Evolutionary conservation across 2,888 invertebrate species (phyloP).

Genomic region (Oithona nana): DNA sequence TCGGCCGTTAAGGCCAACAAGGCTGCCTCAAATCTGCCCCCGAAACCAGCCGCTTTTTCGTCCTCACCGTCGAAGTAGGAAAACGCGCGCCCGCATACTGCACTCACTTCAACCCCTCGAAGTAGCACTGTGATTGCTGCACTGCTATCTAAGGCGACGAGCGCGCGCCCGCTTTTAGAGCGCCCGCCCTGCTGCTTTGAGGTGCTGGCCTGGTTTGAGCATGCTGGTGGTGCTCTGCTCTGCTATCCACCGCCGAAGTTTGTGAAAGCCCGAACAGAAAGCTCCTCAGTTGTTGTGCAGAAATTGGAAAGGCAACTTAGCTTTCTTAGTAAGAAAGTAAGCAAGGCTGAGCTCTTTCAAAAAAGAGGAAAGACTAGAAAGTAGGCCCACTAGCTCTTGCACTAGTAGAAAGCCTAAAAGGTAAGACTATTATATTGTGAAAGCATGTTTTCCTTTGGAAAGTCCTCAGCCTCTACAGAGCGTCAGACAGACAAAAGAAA

Average conservation of each 20-base stretch:
- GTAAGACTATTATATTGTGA: neutral
- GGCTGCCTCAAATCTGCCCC: too few species aligned
- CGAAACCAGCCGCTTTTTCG: too few species aligned
- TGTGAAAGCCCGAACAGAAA: neutral
- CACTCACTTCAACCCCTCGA: neutral
- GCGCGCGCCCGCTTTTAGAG: neutral
- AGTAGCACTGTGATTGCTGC: too few species aligned
- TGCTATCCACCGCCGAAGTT: neutral
- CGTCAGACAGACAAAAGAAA: neutral
- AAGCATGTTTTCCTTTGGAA: neutral
- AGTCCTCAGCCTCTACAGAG: too few species aligned
- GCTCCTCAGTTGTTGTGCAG: neutral
- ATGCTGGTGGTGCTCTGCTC: neutral
- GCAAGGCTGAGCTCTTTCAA: neutral
- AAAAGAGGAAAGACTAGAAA: neutral
- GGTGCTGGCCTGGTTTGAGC: too few species aligned
- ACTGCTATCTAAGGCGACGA: neutral
- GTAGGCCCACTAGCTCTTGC: neutral
- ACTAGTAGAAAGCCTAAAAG: neutral
- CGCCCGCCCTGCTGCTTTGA: neutral
- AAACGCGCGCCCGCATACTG: too few species aligned
- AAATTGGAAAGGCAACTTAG: neutral
- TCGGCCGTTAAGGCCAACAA: too few species aligned
- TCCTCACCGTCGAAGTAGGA: too few species aligned
- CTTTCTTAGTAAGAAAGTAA: too few species aligned